phyloP scores from a whole-genome alignment of 2,113 vertebrate genomes.

The Ceyx melanurus region DNA sequence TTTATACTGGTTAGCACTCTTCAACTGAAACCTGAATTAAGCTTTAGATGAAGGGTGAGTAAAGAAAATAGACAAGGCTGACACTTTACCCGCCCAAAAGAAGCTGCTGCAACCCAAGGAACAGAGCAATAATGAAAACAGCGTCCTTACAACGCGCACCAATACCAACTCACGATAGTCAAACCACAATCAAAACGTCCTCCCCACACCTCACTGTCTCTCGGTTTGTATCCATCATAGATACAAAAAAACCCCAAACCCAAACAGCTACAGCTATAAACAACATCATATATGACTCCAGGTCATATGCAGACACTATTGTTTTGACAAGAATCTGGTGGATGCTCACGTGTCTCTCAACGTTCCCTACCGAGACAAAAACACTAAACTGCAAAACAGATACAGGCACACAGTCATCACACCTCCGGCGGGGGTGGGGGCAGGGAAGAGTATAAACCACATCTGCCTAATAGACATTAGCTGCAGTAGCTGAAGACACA shows the following conservation, averaged over 20 bases:
- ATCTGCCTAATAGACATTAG: rapidly evolving
- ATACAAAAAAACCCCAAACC: neutral
- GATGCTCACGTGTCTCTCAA: neutral
- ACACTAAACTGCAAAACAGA: neutral
- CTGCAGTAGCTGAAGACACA: rapidly evolving
- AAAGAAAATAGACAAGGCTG: neutral
- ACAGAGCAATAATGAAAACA: neutral
- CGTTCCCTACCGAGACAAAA: neutral
- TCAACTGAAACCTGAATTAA: neutral
- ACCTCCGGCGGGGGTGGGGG: neutral
- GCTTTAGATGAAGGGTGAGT: neutral
- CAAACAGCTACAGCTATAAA: neutral
- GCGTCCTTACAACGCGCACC: neutral
- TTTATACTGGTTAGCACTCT: too few relatives aligned
- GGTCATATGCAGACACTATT: neutral
- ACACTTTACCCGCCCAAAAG: neutral
- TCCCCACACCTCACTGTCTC: neutral
- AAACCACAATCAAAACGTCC: neutral
- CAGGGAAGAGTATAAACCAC: neutral
- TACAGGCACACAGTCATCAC: neutral
- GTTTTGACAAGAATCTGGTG: neutral
- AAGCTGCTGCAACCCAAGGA: neutral
- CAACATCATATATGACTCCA: neutral
- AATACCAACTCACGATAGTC: neutral
- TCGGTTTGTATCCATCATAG: neutral